A percentile compares a stretch with the other conserved stretches of the same genome.
phyloP scores from a whole-genome alignment of 1,140 invertebrate genomes.

The Orussus abietinus region DNA sequence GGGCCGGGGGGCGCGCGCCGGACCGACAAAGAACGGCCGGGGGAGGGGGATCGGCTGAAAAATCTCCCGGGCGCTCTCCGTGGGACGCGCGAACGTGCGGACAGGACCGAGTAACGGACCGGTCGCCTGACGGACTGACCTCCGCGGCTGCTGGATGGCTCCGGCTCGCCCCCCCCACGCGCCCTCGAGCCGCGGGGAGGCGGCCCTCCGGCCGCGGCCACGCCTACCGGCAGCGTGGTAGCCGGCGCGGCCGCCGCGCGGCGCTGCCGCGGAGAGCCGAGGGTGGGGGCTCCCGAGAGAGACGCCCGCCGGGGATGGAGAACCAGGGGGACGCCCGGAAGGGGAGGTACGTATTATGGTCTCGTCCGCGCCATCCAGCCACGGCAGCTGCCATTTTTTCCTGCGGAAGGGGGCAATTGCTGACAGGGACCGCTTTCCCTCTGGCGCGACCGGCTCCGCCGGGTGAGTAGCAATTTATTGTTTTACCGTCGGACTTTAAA shows the following conservation, averaged over 20 bases:
- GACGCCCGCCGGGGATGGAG: background rate
- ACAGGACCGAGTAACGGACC: constrained; percentile 44
- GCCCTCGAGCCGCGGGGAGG: constrained; percentile 5
- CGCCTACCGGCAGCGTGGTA: constrained; percentile 2
- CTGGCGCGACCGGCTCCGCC: constrained; percentile 1
- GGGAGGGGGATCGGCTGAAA: constrained; percentile 23
- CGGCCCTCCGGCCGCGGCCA: background rate
- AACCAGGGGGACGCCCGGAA: background rate
- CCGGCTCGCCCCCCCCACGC: constrained; percentile 36
- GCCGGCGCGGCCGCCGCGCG: constrained; percentile 9
- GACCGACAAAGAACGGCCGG: constrained; percentile 6
- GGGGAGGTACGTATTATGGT: constrained; percentile 33
- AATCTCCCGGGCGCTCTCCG: constrained; percentile 32
- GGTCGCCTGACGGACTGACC: constrained; percentile 55
- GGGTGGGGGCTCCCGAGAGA: background rate
- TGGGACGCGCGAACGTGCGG: constrained; percentile 30
- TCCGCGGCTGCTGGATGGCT: constrained; percentile 47
- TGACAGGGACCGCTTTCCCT: constrained; percentile 45
- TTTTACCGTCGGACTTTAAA: constrained; percentile 38
- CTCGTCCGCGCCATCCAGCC: constrained; percentile 39
- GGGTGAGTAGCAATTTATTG: constrained; percentile 43
- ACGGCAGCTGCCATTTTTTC: constrained; percentile 49
- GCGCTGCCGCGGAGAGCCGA: constrained; percentile 3
- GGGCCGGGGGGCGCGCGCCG: constrained; percentile 1
- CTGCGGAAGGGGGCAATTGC: constrained; percentile 40